Evolutionary conservation across 92 coral and sea anemone genomes (phyloP), one percentile per base, ranked within the genome.

Genomic region (Desmophyllum pertusum): DNA sequence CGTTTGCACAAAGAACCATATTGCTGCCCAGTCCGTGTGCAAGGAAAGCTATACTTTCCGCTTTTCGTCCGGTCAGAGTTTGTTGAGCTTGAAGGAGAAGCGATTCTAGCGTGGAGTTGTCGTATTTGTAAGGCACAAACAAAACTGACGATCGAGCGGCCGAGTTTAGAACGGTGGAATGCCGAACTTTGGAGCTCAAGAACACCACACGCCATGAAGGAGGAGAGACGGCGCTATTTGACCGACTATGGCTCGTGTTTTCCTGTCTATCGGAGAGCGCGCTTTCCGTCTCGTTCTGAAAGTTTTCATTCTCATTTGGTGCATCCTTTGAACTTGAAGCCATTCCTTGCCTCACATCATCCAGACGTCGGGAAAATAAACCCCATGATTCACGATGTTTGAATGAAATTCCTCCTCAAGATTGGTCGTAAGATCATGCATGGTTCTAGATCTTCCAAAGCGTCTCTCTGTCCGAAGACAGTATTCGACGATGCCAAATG

Each of bases 141-240:
- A 78, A 80, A 30, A 94, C 98, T 30, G 97, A 95, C 17, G 88
- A 76, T 50, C 88, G 83, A 9, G 92, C 92, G 6, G 99, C 93
- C 45, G 97, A 66, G 66, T 91, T 84, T 18, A 97, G 84, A 41
- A 89, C 91, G 15, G 97, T 46, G 55, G 98, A 89, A 38, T 97
- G 98, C 48, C 99, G 93, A n/a, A 97, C 90, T 87, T 97, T 97
- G 18, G 99, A 97, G 29, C 98, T 94, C 15, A 97, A 79, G 53
- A 97, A 92, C 46, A 97, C 99, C 62, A 97, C 87, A 21, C 99
- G 93, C 89, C 93, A 86, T 33, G 78, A 75, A 3, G 96, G 84
- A 0, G 85, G 84, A 35, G 51, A 53, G 14, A 63, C 62, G 23
- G 86, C 72, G 37, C 86, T 80, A 25, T 70, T 75, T 17, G 86